Percentiles rank a stretch among this genome's conserved stretches.
These are phyloP conservation scores for Sebastolobus alascanus DNA, from an alignment of 2,797 vertebrate genomes.

Conservation along the genomic window DNA sequence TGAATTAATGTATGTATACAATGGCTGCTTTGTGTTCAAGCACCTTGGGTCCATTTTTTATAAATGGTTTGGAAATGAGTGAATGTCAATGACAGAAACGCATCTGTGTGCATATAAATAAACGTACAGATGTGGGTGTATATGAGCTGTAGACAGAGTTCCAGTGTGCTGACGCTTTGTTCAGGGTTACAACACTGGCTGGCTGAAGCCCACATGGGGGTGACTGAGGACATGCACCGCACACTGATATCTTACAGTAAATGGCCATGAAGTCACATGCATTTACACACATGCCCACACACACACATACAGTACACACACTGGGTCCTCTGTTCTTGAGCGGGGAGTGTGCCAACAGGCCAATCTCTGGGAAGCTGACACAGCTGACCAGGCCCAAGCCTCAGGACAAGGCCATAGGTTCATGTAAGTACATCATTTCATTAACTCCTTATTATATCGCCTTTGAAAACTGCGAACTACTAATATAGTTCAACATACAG, in stretches of 20 bases:
- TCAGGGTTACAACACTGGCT: slow-evolving; percentile 34
- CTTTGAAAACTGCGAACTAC: not conserved
- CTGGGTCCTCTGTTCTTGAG: slow-evolving; percentile 57
- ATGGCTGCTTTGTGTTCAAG: not conserved
- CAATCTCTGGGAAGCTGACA: slow-evolving; percentile 35
- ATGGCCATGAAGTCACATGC: slow-evolving; percentile 46
- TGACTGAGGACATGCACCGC: slow-evolving; percentile 51
- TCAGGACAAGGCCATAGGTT: slow-evolving; percentile 23
- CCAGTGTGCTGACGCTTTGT: slow-evolving; percentile 38
- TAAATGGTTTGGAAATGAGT: not conserved
- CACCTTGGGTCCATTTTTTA: not conserved
- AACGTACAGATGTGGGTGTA: not conserved
- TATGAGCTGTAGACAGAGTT: slow-evolving; percentile 1
- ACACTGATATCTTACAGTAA: slow-evolving; percentile 48
- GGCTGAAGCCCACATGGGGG: slow-evolving; percentile 43
- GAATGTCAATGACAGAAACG: not conserved
- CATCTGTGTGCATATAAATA: not conserved
- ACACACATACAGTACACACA: slow-evolving; percentile 20
- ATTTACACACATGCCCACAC: slow-evolving; percentile 42
- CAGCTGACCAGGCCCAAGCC: slow-evolving; percentile 26
- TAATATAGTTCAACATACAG: not conserved
- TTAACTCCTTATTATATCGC: slow-evolving; percentile 7
- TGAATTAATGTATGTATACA: not conserved
- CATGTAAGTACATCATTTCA: not conserved
- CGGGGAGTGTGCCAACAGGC: slow-evolving; percentile 34